Base-by-base conservation (phyloP, 2,113 vertebrate species). In the Perca flavescens region DNA sequence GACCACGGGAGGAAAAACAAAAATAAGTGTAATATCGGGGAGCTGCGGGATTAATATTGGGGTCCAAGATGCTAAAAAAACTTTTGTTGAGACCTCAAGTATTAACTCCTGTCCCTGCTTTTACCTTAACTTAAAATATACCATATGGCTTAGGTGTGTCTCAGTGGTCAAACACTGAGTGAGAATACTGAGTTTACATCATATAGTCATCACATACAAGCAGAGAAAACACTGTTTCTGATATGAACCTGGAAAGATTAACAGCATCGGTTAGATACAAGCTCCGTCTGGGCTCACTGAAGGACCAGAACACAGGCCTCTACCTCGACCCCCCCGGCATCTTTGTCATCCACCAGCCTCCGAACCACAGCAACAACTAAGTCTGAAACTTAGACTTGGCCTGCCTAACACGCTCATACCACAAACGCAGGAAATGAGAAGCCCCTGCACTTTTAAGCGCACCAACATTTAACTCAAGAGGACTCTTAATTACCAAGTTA, bases 91-190 rank as follows among this genome's bases (percentile, higher is more conserved):
- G 56, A 61, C 66, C 67, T 80, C 46, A 79, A 73, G 73, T 72
- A 73, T 74, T 62, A 25, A 34, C 64, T 65, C 77, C 66, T 52
- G 65, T 83, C 80, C 83, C 84, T 88, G 89, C 64, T 64, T 88
- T 85, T 54, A 69, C 79, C 69, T 83, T 61, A 58, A 80, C 66
- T 78, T 63, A 60, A 82, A 62, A 91, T 53, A 69, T 76, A 84
- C 81, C 80, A 58, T 94, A 95, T 94, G 94, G 94, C 94, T 93
- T 93, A 81, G 66, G 75, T 74, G 82, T 60, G 57, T 82, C 89
- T 88, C 87, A 64, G 85, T 78, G 83, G 63, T 79, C 70, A 52
- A 77, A 86, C 84, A 84, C 89, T 34, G 89, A 92, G 83, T 36
- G 50, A 83, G 64, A 91, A 90, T 88, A 91, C 86, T 89, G 80